A percentile compares a stretch with the other conserved stretches of the same genome.
Evolutionary conservation across 1,140 invertebrate genomes (phyloP).

Genomic region (Teleopsis dalmanni): DNA sequence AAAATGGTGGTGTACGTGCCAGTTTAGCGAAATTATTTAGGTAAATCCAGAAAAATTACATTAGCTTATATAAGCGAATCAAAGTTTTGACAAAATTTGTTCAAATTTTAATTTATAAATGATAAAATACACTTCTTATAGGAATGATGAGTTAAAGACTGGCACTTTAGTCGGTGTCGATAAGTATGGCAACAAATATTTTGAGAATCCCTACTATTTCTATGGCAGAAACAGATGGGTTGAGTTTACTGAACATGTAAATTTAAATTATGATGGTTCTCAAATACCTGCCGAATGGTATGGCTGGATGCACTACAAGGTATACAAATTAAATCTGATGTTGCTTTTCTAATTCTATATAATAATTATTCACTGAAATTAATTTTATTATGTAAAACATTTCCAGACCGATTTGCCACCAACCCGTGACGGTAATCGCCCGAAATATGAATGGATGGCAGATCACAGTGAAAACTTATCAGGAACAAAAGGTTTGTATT

Average conservation of each 20-base stretch:
- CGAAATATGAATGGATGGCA: conserved; percentile 78
- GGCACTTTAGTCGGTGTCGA: conserved; percentile 87
- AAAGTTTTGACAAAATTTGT: conserved; percentile 16
- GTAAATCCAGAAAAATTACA: conserved; percentile 42
- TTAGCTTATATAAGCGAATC: conserved; percentile 42
- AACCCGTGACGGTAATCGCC: conserved; percentile 59
- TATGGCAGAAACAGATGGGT: conserved; percentile 92
- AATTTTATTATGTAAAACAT: conserved; percentile 1
- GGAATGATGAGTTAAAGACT: conserved; percentile 79
- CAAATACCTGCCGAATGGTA: conserved; percentile 89
- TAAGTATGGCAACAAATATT: conserved; percentile 95
- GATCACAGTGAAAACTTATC: conserved; percentile 77
- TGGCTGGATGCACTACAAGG: conserved; percentile 76
- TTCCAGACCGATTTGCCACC: conserved; percentile 47
- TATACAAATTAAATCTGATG: conserved; percentile 59
- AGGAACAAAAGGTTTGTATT: conserved; percentile 56
- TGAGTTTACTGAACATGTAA: conserved; percentile 64
- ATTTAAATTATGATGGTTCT: conserved; percentile 87
- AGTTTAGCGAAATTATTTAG: conserved; percentile 66
- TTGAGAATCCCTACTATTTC: conserved; percentile 84
- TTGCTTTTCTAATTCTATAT: not conserved
- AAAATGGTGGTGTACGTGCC: conserved; percentile 68
- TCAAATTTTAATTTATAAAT: conserved; percentile 14
- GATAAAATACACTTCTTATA: conserved; percentile 45
- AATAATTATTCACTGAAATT: not conserved